Conservation (phyloP, 30 jellyfish, hydroid and myxozoan species). For the Aurelia sp. region DNA sequence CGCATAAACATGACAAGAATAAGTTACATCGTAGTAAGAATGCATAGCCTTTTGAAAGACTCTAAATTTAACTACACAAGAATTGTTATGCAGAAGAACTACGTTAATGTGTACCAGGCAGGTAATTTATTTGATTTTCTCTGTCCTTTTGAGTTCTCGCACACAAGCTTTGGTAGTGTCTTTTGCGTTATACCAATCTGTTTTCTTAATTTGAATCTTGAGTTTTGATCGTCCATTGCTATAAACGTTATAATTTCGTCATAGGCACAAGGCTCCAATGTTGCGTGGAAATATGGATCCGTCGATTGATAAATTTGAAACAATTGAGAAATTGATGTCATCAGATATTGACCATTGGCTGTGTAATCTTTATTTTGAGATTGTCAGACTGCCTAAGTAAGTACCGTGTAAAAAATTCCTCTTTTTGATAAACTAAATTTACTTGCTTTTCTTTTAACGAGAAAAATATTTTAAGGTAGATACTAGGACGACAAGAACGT, state of each 20-base stretch:
- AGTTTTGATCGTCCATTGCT: too few relatives aligned
- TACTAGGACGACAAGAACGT: too few relatives aligned
- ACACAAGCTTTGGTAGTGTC: background rate
- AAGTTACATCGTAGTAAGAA: too few relatives aligned
- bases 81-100: background rate
- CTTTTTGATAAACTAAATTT: too few relatives aligned
- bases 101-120: background rate
- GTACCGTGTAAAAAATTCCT: background rate
- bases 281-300: slow-evolving; percentile 93
- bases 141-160: background rate
- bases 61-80: too few relatives aligned
- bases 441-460: too few relatives aligned
- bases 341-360: slow-evolving; percentile 95
- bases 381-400: slow-evolving; percentile 92
- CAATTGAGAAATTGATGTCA: slow-evolving; percentile 86
- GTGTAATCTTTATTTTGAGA: slow-evolving; percentile 90
- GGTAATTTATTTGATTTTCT: background rate
- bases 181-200: too few relatives aligned
- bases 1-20: too few relatives aligned
- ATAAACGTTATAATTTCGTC: background rate
- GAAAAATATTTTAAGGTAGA: too few relatives aligned
- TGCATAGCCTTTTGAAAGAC: too few relatives aligned
- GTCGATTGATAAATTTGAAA: slow-evolving; percentile 77
- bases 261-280: slow-evolving; percentile 87
- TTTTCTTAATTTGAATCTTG: too few relatives aligned